Base-by-base conservation (phyloP, 2,113 vertebrate genomes). In the Elgaria multicarinata region DNA sequence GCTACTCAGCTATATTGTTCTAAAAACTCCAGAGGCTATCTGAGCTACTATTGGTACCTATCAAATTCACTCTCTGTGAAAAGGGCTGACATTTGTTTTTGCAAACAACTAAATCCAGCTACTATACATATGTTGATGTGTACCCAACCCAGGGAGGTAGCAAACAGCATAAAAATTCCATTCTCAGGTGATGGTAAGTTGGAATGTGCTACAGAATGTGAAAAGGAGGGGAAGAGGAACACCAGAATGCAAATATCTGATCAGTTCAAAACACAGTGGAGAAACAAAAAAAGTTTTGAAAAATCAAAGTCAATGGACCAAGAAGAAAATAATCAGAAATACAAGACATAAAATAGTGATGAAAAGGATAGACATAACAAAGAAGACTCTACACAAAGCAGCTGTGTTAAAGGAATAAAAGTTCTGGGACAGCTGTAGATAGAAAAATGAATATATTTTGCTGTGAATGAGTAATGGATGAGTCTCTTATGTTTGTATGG, bases 1-100 rank as follows among this genome's bases (percentile, higher is more conserved):
- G 50, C 46, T 72, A 72, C 66, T 88, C 78, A 71, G 78, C 66
- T 82, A 81, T 72, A 82, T 80, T 72, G 66, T 88, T 82, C 18
- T 81, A 44, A 81, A 53, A 71, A 71, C 66, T 82, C n/a, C 16
- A 58, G 66, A 81, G 67, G 33, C 36, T 69, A 53, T 36, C 86
- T 58, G n/a, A 74, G 28, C 28, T 74, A 42, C 18, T 82, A 42
- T 42, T 72, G 16, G 36, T 74, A 46, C 26, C 67, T 74, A 42
- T 44, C 78, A 72, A 44, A 82, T 88, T 58, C 53, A 42, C 39
- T 42, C 39, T 82, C 36, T 44, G 66, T 74, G 50, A 22, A 82
- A 74, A 88, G 33, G 44, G 7, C 44, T 36, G 64, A 53, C 14
- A 71, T 80, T 88, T 72, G 36, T 67, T 82, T 72, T 81, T 62